These are phyloP conservation scores for Phenganax marumi DNA, from an alignment of 92 coral and sea anemone genomes.

Conservation along the genomic window DNA sequence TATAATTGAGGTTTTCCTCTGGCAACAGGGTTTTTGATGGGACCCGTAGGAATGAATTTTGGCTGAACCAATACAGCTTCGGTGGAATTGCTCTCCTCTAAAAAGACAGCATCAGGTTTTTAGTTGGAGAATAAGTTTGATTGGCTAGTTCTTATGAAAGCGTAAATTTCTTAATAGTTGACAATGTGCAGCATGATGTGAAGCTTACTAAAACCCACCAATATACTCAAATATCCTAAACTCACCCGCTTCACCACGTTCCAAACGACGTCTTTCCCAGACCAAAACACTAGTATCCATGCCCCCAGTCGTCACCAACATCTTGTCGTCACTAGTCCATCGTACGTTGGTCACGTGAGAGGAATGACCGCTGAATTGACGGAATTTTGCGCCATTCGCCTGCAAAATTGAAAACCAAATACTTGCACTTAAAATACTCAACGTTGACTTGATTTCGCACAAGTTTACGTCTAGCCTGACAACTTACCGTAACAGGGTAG, in stretches of 20 bases:
- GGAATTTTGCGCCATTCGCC: slow-evolving; percentile 75
- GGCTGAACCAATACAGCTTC: slow-evolving; percentile 89
- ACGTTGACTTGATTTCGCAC: neutral
- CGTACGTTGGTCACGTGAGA: slow-evolving; percentile 99
- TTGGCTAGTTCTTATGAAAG: too few species aligned
- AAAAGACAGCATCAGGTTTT: slow-evolving; percentile 7
- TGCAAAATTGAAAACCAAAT: slow-evolving; percentile 25
- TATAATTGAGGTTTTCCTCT: slow-evolving; percentile 79
- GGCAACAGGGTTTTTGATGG: slow-evolving; percentile 82
- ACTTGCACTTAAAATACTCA: neutral
- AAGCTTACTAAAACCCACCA: neutral
- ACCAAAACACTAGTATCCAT: slow-evolving; percentile 91
- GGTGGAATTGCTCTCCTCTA: slow-evolving; percentile 55
- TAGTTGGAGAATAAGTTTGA: too few species aligned
- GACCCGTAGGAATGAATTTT: slow-evolving; percentile 92
- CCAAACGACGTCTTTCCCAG: slow-evolving; percentile 79
- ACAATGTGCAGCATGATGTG: slow-evolving; percentile 13
- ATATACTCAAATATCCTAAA: neutral
- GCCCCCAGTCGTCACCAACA: slow-evolving; percentile 93
- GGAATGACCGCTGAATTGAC: slow-evolving; percentile 86
- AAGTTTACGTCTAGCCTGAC: neutral
- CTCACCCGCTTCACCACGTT: slow-evolving; percentile 70
- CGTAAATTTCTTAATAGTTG: too few species aligned
- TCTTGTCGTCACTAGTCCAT: slow-evolving; percentile 93
- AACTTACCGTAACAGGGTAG: slow-evolving; percentile 82